Evolutionary conservation across 2,113 vertebrate genomes (phyloP), one percentile per base, ranked within the genome.

Genomic region (Donacobius atricapilla): DNA sequence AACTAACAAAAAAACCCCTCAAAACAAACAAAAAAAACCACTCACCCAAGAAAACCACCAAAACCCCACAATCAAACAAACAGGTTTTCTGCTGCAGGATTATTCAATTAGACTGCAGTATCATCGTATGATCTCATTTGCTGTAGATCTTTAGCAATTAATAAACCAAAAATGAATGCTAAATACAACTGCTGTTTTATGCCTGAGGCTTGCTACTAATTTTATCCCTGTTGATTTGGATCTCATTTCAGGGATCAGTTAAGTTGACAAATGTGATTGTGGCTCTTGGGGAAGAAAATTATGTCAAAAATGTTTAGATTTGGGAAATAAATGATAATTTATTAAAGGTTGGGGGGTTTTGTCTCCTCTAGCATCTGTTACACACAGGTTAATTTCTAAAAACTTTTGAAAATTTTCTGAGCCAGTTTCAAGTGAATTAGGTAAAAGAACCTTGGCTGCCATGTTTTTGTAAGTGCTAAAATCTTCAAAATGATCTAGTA

Each of bases 241-340:
- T 83, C 35, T 86, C 15, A 89, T 90, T 94, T 95, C 47, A 90
- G 64, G 75, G 68, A 80, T 90, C 83, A 64, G 68, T 94, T 86
- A 77, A 78, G 16, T 64, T 91, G 56, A 58, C 51, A 95, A 94
- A 88, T 78, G 39, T 73, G 76, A 81, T 73, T 78, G 56, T 63
- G 27, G 35, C 45, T 94, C 47, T 37, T 81, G 58, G n/a, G 47
- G 31, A 80, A 81, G 15, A 80, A 69, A 92, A 73, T 40, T 1
- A 33, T 90, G 48, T 63, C 19, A 69, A 77, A 87, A 95, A 77
- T 58, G 3, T 63, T 94, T 88, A 70, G 72, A 80, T 73, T 86
- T 82, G 45, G 42, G 30, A 64, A 57, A 69, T 45, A 63, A 90
- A 75, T 42, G 35, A 56, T 48, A 61, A 47, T 50, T 89, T 87